Conservation (phyloP, 2,888 invertebrate genomes). For the Agonopterix arenella region DNA sequence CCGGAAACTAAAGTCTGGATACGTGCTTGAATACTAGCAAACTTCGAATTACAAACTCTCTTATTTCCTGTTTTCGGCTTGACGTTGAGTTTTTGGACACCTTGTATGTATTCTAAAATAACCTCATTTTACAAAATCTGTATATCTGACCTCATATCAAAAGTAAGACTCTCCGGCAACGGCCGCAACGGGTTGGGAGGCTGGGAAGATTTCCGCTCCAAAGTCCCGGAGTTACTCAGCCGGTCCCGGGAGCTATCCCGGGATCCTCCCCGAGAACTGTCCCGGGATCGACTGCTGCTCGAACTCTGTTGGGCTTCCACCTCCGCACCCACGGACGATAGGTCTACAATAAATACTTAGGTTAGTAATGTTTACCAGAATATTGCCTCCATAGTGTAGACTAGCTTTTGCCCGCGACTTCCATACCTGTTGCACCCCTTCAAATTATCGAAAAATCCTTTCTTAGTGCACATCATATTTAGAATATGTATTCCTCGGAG, state of each 20-base stretch:
- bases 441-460: too few species aligned
- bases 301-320: constrained; percentile 66
- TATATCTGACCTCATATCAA: constrained; percentile 86
- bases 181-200: constrained; percentile 78
- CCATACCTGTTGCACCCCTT: too few species aligned
- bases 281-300: constrained; percentile 48
- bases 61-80: too few species aligned
- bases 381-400: background rate
- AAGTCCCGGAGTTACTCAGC: constrained; percentile 62
- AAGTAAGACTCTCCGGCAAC: constrained; percentile 89
- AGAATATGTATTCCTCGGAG: too few species aligned
- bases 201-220: constrained; percentile 57
- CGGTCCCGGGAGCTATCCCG: constrained; percentile 68
- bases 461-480: too few species aligned
- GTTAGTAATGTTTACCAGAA: background rate
- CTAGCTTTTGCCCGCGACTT: too few species aligned
- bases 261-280: constrained; percentile 67
- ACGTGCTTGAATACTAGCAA: too few species aligned
- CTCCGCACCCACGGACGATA: constrained; percentile 87
- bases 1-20: too few species aligned
- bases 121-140: too few species aligned
- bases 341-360: constrained; percentile 68
- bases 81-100: too few species aligned
- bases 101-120: too few species aligned
- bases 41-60: too few species aligned